Percentiles rank a stretch among this genome's conserved stretches.
Conservation (phyloP, 2,888 invertebrate genomes). For the Polydrusus cervinus region DNA sequence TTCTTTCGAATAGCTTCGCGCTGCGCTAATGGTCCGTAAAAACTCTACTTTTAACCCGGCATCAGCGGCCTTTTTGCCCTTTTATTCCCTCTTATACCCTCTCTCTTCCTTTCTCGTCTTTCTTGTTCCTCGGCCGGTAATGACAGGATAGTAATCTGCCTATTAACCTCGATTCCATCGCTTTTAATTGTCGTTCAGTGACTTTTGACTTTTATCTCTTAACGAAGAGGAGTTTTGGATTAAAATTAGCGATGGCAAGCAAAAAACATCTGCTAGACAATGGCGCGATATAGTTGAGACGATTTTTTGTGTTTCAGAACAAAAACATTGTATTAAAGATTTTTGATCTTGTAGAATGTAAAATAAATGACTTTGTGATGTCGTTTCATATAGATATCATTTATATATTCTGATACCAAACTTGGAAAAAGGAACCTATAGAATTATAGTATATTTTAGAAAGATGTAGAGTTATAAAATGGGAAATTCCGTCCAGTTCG, state of each 20-base stretch:
- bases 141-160: constrained; percentile 55
- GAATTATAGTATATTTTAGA: too few species aligned
- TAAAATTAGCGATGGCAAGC: background rate
- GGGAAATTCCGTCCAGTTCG: too few species aligned
- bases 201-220: constrained; percentile 42
- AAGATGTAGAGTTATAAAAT: too few species aligned
- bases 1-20: constrained; percentile 62
- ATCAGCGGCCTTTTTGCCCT: constrained; percentile 37
- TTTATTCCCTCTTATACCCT: constrained; percentile 28
- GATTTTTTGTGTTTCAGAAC: too few species aligned
- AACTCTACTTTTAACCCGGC: constrained; percentile 53
- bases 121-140: constrained; percentile 35
- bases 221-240: constrained; percentile 6
- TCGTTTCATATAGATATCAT: too few species aligned
- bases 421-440: too few species aligned
- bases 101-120: constrained; percentile 32
- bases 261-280: constrained; percentile 1
- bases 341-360: too few species aligned
- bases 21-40: constrained; percentile 63
- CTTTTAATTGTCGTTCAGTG: constrained; percentile 45
- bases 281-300: background rate
- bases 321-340: too few species aligned
- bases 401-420: too few species aligned
- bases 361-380: too few species aligned
- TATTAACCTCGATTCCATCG: constrained; percentile 44